Evolutionary conservation across 2,888 invertebrate genomes (phyloP), one percentile per base, ranked within the genome.

Genomic region (Euzophera pinguis): DNA sequence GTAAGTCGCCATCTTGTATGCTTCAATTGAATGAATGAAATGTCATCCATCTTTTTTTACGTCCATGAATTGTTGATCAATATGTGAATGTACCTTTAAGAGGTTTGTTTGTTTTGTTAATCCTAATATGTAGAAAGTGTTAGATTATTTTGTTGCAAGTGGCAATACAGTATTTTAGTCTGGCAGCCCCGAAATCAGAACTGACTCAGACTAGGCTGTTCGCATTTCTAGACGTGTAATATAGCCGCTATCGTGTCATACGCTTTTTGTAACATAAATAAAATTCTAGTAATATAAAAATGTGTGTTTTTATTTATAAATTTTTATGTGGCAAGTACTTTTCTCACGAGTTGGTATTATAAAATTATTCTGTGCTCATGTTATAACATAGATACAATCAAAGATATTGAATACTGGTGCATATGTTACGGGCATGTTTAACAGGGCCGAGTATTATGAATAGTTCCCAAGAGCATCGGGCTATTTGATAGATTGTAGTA

Each of bases 231-330:
- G 47, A 48, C 32, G 12, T 52, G 52, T 57, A 52, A 45, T 48
- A 55, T 53, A 49, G 50, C 53, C 57, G 49, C 41, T 54, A 50
- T 22, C 22, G 55, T 61, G 63, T 68, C 70, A 53, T 64, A 65
- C 60, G 66, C 67, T 76, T 75, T 78, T 79, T 81, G 78, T 83
- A 80, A 74, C 85, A 78, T 84, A 84, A 84, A 84, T 69, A 80
- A 83, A 22, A 80, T 81, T 81, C 67, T 53, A 50, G 49, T 50
- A 37, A 37, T 42, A 50, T 29, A 41, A 8, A n/a, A 49, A 38
- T 1, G 12, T 14, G 32, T n/a, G 3, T 35, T 47, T 4, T 1
- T 32, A 34, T 34, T 29, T 29, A 47, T 29, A 2, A 22, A 22
- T 3, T 3, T 22, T 3, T 22, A 22, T 22, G n/a, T n/a, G n/a